Evolutionary conservation across 2,797 vertebrate species (phyloP).

Genomic region (Masticophis lateralis): DNA sequence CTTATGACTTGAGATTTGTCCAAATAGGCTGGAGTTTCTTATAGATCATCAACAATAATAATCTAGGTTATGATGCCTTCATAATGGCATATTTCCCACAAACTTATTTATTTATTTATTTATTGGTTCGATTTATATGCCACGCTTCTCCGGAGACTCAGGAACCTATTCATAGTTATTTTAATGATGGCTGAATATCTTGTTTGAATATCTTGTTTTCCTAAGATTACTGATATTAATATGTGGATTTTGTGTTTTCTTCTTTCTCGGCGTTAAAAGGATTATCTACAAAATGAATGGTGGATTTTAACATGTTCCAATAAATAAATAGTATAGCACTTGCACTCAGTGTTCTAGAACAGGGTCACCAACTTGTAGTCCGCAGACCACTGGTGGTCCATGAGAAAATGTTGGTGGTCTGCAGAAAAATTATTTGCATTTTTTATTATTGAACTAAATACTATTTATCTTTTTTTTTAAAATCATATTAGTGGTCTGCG

Average conservation of each 20-base stretch:
- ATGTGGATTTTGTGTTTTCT: neutral
- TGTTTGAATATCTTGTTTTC: neutral
- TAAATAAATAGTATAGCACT: neutral
- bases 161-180: neutral
- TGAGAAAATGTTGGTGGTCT: too few species aligned
- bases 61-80: neutral
- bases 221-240: neutral
- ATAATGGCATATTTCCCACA: neutral
- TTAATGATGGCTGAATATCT: neutral
- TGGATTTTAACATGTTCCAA: neutral
- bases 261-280: neutral
- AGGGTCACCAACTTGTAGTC: too few species aligned
- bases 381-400: too few species aligned
- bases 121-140: too few species aligned
- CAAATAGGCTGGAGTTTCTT: neutral
- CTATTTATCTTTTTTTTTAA: too few species aligned
- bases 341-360: neutral
- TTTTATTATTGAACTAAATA: too few species aligned
- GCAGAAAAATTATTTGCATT: too few species aligned
- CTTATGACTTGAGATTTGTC: neutral
- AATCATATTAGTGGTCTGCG: too few species aligned
- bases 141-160: too few species aligned
- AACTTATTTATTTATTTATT: neutral
- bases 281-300: neutral
- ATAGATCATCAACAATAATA: neutral